These are phyloP conservation scores for Sebastes iracundus DNA, from an alignment of 2,797 vertebrate species.

Conservation along the genomic window DNA sequence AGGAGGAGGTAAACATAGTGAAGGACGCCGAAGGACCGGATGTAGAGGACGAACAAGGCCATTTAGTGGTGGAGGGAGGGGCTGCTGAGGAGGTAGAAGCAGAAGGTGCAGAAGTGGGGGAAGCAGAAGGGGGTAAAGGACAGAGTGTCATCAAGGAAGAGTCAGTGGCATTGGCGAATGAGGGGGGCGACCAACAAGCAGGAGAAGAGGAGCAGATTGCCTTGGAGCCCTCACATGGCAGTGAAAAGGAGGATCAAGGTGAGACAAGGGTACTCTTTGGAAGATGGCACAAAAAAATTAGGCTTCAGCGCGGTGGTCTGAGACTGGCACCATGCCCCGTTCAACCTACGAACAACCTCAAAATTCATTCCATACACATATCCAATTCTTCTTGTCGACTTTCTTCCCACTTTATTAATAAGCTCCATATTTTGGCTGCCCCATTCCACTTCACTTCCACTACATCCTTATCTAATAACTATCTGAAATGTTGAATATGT, in stretches of 20 bases:
- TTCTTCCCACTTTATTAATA: not conserved
- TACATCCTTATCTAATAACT: not conserved
- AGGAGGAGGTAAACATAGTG: conserved; percentile 34
- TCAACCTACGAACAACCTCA: not conserved
- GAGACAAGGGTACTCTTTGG: conserved; percentile 22
- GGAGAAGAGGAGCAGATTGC: conserved; percentile 38
- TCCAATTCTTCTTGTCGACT: not conserved
- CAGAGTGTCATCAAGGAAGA: conserved; percentile 24
- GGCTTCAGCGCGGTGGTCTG: not conserved
- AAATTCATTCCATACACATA: not conserved
- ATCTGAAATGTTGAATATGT: conserved; percentile 18
- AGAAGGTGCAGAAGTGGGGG: not conserved
- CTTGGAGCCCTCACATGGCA: conserved; percentile 22
- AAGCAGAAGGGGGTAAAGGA: conserved; percentile 20
- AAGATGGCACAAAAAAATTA: not conserved
- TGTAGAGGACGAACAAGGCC: conserved; percentile 32
- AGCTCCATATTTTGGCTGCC: not conserved
- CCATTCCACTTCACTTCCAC: not conserved
- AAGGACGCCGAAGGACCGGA: conserved; percentile 12
- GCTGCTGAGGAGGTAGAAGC: conserved; percentile 15
- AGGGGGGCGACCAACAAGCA: conserved; percentile 28
- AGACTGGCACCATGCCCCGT: not conserved
- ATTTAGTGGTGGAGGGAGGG: conserved; percentile 34
- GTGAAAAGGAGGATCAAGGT: conserved; percentile 62
- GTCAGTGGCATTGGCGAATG: conserved; percentile 17